Base-by-base conservation (phyloP, 2,113 vertebrate genomes). In the Tympanuchus pallidicinctus region DNA sequence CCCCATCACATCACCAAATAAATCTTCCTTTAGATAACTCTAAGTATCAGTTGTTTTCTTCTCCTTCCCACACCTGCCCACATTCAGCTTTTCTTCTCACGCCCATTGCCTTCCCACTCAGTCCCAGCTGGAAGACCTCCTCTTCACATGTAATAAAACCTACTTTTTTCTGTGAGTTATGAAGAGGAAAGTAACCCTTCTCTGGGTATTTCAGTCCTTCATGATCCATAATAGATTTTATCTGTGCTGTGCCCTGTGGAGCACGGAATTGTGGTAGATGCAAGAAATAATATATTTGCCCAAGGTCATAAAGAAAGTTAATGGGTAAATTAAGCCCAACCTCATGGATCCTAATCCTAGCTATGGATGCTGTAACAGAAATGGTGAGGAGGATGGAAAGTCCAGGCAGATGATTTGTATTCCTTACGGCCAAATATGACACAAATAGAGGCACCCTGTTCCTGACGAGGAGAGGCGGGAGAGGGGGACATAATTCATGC, bases 361-460 rank as follows among this genome's bases (percentile, higher is more conserved):
- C 72, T 73, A 14, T 73, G 82, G 40, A 91, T 48, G 59, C 78
- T 59, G 22, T 69, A 85, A 72, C 42, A 94, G 45, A 40, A 76
- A 22, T 59, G 50, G 79, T 76, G 64, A 89, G 43, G 48, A 91
- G 84, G 21, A 38, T 82, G 34, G 50, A 48, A 72, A 82, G 85
- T 91, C 92, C 82, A 71, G 57, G 78, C 86, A 82, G 77, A 88
- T 91, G 59, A 88, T 91, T 95, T 87, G 47, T 73, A 61, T 74
- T 81, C 89, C 59, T 93, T 83, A 56, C 0, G 43, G 86, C 87
- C 81, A 97, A 94, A 93, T 66, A 80, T 73, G 89, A 83, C 67
- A 95, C 87, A 92, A 95, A 95, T 90, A 95, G 88, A 92, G 90
- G 79, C 89, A 81, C 73, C 94, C 89, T 64, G 76, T 90, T 93